A percentile compares a stretch with the other conserved stretches of the same genome.
phyloP scores from a whole-genome alignment of 2,113 vertebrate genomes.

The Gila orcuttii region DNA sequence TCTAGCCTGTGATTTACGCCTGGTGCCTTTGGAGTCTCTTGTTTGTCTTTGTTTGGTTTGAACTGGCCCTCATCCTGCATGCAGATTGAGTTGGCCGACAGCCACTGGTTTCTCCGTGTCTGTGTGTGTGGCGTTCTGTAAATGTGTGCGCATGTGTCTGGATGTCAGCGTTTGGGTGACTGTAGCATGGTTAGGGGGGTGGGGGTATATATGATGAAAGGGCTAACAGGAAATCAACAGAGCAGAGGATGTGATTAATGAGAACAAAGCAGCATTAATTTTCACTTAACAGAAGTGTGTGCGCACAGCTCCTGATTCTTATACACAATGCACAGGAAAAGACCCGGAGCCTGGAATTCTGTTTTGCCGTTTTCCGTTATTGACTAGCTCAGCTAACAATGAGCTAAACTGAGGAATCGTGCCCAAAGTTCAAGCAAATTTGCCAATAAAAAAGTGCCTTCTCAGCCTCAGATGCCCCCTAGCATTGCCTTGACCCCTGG shows the following conservation, averaged over 20 bases:
- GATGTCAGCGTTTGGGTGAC: constrained; percentile 39
- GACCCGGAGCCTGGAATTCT: constrained; percentile 25
- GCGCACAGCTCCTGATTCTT: constrained; percentile 24
- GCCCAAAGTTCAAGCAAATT: background rate
- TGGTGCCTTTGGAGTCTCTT: constrained; percentile 51
- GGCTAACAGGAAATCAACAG: constrained; percentile 54
- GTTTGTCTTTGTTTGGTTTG: constrained; percentile 56
- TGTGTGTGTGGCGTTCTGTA: constrained; percentile 45
- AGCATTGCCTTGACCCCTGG: constrained; percentile 40
- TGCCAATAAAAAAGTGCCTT: background rate
- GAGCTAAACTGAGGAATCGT: constrained; percentile 12
- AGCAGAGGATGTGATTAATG: constrained; percentile 67
- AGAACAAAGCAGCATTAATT: constrained; percentile 64
- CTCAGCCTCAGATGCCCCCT: constrained; percentile 21
- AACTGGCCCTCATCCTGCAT: constrained; percentile 58
- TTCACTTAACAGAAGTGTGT: constrained; percentile 56
- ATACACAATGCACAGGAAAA: constrained; percentile 22
- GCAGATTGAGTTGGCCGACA: constrained; percentile 68
- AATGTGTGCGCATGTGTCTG: constrained; percentile 17
- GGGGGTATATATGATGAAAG: constrained; percentile 47
- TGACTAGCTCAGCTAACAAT: constrained; percentile 6
- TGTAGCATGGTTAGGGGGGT: constrained; percentile 38
- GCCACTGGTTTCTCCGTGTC: constrained; percentile 59
- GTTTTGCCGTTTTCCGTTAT: constrained; percentile 32
- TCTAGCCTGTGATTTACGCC: constrained; percentile 34